Conservation (phyloP, 2,113 vertebrate species). For the Gobiocypris rarus region DNA sequence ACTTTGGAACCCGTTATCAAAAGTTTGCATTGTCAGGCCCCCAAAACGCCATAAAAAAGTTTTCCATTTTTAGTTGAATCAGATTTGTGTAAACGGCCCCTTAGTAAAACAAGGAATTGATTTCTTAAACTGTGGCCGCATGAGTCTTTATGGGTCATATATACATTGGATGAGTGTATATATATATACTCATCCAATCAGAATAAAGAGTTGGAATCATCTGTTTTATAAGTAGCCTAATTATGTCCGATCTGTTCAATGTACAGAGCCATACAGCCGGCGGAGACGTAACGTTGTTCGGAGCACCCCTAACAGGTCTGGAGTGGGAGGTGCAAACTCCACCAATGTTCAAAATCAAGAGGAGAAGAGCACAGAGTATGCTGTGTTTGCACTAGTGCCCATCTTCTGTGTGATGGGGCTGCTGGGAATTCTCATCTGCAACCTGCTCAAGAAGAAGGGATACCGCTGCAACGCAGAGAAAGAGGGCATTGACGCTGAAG, state of each 20-base stretch:
- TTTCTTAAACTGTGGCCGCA: no score
- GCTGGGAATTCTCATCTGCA: slow-evolving; percentile 92
- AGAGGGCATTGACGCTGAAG: slow-evolving; percentile 76
- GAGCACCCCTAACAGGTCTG: slow-evolving; percentile 48
- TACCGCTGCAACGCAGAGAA: slow-evolving; percentile 87
- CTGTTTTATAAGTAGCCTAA: background rate
- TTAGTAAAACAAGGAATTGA: no score
- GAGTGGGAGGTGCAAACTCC: slow-evolving; percentile 66
- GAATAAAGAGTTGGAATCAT: background rate
- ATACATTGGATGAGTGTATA: no score
- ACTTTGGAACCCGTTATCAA: no score
- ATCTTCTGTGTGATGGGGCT: slow-evolving; percentile 94
- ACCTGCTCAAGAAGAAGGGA: slow-evolving; percentile 93
- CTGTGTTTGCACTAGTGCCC: slow-evolving; percentile 88
- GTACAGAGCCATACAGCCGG: slow-evolving; percentile 50
- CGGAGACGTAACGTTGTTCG: slow-evolving; percentile 67
- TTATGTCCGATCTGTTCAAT: background rate
- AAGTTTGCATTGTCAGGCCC: no score
- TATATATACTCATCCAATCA: no score
- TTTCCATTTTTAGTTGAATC: no score
- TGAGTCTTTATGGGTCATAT: no score
- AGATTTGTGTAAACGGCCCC: no score
- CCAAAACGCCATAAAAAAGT: no score
- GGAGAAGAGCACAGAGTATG: slow-evolving; percentile 83
- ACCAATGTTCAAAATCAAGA: slow-evolving; percentile 75